Conservation (phyloP, 2,797 vertebrate genomes). For the Syngnathus rostellatus region DNA sequence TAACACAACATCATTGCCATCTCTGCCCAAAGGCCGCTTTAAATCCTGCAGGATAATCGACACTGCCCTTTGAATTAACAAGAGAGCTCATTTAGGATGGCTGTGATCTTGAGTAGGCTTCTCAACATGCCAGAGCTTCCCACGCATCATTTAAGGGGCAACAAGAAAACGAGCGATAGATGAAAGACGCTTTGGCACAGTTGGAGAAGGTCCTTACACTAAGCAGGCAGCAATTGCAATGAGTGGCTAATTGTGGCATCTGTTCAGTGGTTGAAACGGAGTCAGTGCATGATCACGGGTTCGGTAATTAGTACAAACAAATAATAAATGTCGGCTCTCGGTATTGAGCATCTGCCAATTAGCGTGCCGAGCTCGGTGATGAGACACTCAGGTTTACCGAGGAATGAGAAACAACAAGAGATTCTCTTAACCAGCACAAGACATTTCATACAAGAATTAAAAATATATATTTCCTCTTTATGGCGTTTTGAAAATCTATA, state of each 20-base stretch:
- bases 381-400: neutral
- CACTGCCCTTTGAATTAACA: neutral
- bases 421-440: neutral
- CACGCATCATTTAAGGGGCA: conserved; percentile 39
- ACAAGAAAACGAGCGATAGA: conserved; percentile 15
- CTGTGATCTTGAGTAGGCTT: neutral
- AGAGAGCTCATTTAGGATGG: neutral
- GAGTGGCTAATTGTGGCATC: conserved; percentile 82
- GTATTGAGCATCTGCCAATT: conserved; percentile 65
- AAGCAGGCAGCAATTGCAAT: conserved; percentile 81
- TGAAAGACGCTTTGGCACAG: conserved; percentile 67
- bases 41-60: neutral
- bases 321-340: conserved; percentile 65
- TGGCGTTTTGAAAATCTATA: too few relatives aligned
- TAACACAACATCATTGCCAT: neutral
- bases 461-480: neutral
- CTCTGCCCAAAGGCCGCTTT: neutral
- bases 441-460: neutral
- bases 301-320: conserved; percentile 74
- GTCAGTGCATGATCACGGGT: conserved; percentile 61
- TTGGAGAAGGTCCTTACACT: conserved; percentile 69
- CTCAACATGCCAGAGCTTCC: neutral
- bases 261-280: conserved; percentile 78
- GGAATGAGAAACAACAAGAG: neutral
- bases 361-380: conserved; percentile 27